phyloP scores from a whole-genome alignment of 2,113 vertebrate species.

The Toxostoma redivivum region DNA sequence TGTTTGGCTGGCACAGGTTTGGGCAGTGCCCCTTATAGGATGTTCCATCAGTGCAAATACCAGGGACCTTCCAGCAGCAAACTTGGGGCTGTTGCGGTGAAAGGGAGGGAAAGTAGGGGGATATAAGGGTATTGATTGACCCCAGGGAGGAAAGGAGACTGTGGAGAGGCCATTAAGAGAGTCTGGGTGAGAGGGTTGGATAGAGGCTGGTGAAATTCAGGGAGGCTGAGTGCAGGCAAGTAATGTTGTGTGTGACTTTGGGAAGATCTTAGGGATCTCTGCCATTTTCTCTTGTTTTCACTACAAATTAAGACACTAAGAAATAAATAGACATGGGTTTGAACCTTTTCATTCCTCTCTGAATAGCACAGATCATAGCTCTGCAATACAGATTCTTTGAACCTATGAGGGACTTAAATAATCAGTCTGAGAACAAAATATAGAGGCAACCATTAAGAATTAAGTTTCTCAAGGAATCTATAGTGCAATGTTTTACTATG shows the following conservation, averaged over 20 bases:
- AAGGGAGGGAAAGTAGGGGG: neutral
- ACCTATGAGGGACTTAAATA: neutral
- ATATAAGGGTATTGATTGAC: rapidly evolving
- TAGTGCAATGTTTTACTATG: neutral
- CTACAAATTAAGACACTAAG: neutral
- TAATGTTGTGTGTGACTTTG: neutral
- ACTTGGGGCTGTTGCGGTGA: neutral
- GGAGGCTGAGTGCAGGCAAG: rapidly evolving
- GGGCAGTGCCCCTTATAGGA: rapidly evolving
- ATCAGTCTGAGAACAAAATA: neutral
- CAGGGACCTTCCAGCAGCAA: neutral
- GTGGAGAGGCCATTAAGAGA: neutral
- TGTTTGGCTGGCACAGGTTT: neutral
- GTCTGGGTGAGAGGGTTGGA: neutral
- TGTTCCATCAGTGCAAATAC: neutral
- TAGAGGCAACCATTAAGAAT: neutral
- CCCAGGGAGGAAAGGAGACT: neutral
- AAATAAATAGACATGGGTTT: neutral
- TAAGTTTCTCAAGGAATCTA: neutral
- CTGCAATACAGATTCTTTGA: neutral
- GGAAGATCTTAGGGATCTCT: neutral
- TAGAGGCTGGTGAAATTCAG: neutral
- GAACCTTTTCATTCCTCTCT: neutral
- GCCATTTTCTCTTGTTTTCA: neutral
- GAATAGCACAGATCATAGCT: neutral